Base-by-base conservation (phyloP, 2,797 vertebrate genomes). In the Manis pentadactyla region DNA sequence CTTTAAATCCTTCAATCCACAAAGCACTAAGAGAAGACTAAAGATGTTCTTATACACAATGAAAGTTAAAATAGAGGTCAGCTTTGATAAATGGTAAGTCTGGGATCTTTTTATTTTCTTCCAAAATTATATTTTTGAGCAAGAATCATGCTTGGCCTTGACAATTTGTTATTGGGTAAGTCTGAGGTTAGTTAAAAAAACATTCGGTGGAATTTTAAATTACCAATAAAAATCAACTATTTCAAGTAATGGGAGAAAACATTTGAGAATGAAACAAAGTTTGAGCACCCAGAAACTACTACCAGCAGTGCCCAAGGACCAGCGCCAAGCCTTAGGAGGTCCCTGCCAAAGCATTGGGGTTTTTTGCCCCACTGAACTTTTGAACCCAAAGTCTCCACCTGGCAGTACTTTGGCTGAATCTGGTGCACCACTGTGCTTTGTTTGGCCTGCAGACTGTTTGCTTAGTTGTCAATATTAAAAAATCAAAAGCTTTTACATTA, bases 51-150 rank as follows among this genome's bases (percentile, higher is more conserved):
- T 63, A n/a, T 2, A 59, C 23, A 82, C 7, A 64, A 66, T 86
- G 46, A 53, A 21, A n/a, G n/a, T 93, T 49, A 84, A 74, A 21
- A 4, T 63, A 74, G 59, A 13, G 27, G 25, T 14, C 63, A 57
- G 55, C 49, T 74, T 49, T 71, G 86, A 69, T 83, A 90, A 51
- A 46, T 15, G 34, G 11, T 63, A 27, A 74, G 51, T 75, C 59
- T 78, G 19, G 13, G 37, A 85, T 61, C 85, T 55, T 87, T 90
- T 69, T 27, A n/a, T 95, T 96, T 96, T 92, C 95, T 94, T 81
- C 49, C 63, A 90, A 95, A 96, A 89, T 74, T 77, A 75, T 14
- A 87, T 77, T 96, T 90, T 92, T 77, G 79, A 46, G 87, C 49
- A 74, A 88, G 69, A 94, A 95, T 91, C 91, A 79, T 53, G 59